Percentiles rank a stretch among this genome's conserved stretches.
phyloP scores from a whole-genome alignment of 2,888 invertebrate genomes.

The Philereme vetulata region DNA sequence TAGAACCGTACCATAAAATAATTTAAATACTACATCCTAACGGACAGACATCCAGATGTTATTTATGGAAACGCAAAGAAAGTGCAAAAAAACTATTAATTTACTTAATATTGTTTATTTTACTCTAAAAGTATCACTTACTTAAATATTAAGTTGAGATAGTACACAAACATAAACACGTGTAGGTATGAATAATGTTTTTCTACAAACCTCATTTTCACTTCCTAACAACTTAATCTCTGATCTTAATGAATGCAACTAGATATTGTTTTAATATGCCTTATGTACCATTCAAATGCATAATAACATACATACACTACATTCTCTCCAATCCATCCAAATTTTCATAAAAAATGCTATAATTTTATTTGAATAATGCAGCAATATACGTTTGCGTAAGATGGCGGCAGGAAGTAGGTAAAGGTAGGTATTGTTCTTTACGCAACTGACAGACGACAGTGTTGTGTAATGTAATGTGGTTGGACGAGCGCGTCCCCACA shows the following conservation, averaged over 20 bases:
- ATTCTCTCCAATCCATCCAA: neutral
- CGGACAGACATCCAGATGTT: too few species aligned
- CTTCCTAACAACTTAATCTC: constrained; percentile 3
- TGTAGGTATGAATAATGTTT: neutral
- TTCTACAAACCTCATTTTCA: neutral
- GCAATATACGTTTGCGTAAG: constrained; percentile 23
- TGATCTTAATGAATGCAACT: constrained; percentile 5
- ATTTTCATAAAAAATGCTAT: neutral
- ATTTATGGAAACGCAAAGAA: too few species aligned
- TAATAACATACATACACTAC: constrained; percentile 4
- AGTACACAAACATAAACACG: too few species aligned
- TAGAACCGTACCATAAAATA: too few species aligned
- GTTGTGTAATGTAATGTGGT: too few species aligned
- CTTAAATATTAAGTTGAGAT: too few species aligned
- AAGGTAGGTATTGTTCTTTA: constrained; percentile 25
- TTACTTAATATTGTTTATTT: too few species aligned
- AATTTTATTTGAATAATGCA: constrained; percentile 1
- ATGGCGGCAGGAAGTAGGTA: constrained; percentile 35
- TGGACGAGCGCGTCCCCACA: too few species aligned
- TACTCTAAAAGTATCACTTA: too few species aligned
- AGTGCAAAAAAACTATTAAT: too few species aligned
- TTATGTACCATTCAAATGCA: too few species aligned
- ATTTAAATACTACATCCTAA: too few species aligned
- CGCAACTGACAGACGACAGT: constrained; percentile 24
- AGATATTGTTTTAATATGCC: neutral